Evolutionary conservation across 2,888 invertebrate genomes (phyloP).

Genomic region (Leptarthrus brevirostris): DNA sequence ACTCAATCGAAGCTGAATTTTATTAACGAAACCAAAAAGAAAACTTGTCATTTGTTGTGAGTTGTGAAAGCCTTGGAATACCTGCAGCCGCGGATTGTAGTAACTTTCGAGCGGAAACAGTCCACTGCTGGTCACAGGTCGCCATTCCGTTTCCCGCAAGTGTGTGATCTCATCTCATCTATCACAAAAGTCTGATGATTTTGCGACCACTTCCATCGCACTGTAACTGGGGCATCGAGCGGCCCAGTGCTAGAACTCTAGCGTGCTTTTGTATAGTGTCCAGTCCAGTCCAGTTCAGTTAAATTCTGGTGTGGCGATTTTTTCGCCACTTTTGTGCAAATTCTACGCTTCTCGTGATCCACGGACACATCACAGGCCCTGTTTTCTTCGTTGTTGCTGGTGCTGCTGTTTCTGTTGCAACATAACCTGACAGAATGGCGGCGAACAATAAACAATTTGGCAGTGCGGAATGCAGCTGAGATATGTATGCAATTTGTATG

Average conservation of each 20-base stretch:
- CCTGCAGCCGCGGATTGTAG: constrained; percentile 5
- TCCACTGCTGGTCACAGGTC: constrained; percentile 6
- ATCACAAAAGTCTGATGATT: constrained; percentile 11
- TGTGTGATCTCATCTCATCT: constrained; percentile 33
- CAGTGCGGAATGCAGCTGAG: constrained; percentile 44
- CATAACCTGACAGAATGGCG: constrained; percentile 31
- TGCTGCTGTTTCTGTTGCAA: constrained; percentile 12
- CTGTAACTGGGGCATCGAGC: constrained; percentile 29
- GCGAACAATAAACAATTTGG: constrained; percentile 47
- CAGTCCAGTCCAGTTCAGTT: not conserved
- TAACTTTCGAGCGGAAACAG: constrained; percentile 32
- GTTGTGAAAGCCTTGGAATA: constrained; percentile 33
- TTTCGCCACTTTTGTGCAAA: constrained; percentile 10
- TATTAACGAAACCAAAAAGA: constrained; percentile 12
- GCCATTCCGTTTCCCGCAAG: not conserved
- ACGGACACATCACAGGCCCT: not conserved
- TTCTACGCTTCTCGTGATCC: constrained; percentile 7
- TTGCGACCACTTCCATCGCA: not conserved
- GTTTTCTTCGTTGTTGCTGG: not conserved
- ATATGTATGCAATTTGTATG: constrained; percentile 49
- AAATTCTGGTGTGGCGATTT: not conserved
- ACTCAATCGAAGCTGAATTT: constrained; percentile 8
- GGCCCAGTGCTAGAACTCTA: no score
- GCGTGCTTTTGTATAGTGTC: no score
- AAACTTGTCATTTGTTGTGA: constrained; percentile 33